Evolutionary conservation across 2,888 invertebrate genomes (phyloP).

Genomic region (Neria commutata): DNA sequence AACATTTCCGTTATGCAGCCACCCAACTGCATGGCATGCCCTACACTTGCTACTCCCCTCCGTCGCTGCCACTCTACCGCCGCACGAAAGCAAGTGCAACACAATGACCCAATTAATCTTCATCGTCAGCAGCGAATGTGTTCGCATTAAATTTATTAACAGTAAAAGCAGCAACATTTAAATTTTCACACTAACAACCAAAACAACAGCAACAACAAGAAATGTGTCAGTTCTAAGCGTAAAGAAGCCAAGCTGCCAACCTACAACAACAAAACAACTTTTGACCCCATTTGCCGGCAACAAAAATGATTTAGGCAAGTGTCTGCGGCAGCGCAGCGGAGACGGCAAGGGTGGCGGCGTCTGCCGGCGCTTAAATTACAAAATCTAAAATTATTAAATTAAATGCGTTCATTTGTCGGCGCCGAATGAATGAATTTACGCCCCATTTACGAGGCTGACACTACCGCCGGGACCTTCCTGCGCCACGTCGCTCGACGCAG

Average conservation of each 20-base stretch:
- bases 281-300: neutral
- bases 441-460: neutral
- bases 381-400: slow-evolving; percentile 17
- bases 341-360: no score
- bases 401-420: slow-evolving; percentile 19
- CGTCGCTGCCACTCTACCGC: neutral
- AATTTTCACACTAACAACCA: neutral
- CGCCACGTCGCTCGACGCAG: neutral
- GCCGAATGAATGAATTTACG: slow-evolving; percentile 16
- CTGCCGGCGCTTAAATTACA: neutral
- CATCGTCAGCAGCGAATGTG: slow-evolving; percentile 40
- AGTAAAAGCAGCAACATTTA: neutral
- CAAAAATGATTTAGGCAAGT: neutral
- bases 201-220: neutral
- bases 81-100: slow-evolving; percentile 19
- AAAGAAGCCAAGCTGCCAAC: neutral
- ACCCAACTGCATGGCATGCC: slow-evolving; percentile 20
- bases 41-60: slow-evolving; percentile 4
- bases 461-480: neutral
- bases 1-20: slow-evolving; percentile 16
- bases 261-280: neutral
- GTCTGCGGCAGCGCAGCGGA: neutral
- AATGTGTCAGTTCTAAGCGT: no score
- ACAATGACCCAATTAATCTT: slow-evolving; percentile 55
- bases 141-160: neutral